Conservation (phyloP, 2,797 vertebrate species). For the Xenentodon cancila region DNA sequence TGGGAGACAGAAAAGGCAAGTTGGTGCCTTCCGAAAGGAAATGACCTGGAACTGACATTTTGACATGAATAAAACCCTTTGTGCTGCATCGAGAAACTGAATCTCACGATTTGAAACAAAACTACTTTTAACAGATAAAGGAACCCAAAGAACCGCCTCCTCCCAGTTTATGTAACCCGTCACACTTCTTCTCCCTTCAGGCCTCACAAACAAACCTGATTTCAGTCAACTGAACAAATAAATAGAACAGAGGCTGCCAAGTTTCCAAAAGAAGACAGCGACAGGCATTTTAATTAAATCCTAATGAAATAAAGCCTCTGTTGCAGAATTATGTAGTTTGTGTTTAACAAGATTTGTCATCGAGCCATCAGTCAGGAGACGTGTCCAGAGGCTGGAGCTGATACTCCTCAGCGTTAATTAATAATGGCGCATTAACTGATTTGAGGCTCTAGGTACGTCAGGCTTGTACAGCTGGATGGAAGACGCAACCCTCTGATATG, state of each 20-base stretch:
- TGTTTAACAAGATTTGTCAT: no score
- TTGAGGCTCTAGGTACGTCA: neutral
- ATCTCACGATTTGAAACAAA: no score
- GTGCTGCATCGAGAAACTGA: no score
- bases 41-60: no score
- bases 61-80: no score
- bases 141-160: no score
- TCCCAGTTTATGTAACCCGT: no score
- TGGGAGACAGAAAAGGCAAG: no score
- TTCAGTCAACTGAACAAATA: neutral
- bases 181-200: neutral
- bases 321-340: neutral
- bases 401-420: constrained; percentile 2
- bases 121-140: no score
- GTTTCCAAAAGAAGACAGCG: neutral
- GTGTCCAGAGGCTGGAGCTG: neutral
- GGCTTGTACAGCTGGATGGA: neutral
- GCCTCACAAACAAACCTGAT: neutral
- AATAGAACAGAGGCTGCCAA: no score
- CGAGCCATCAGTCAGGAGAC: neutral
- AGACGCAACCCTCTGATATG: no score
- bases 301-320: neutral
- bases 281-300: neutral
- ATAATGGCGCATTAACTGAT: constrained; percentile 8
- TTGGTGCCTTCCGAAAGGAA: no score